Conservation (phyloP, 2,888 invertebrate species). For the Stenichneumon culpator region DNA sequence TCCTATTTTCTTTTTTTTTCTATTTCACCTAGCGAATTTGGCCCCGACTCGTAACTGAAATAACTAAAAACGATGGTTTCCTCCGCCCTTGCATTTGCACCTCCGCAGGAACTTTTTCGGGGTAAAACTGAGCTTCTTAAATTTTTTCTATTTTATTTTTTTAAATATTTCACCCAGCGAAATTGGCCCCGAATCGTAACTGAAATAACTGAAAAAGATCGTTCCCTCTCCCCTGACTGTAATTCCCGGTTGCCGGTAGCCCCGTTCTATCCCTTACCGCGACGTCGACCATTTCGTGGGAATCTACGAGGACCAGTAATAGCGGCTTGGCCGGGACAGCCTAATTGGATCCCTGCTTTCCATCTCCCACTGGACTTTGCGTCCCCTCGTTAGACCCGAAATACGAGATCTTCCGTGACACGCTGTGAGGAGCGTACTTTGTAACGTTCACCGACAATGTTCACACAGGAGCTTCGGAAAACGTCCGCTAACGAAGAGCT, state of each 20-base stretch:
- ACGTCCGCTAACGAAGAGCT: neutral
- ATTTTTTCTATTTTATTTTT: too few relatives aligned
- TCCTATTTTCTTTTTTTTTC: too few relatives aligned
- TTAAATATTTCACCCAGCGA: too few relatives aligned
- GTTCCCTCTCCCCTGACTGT: neutral
- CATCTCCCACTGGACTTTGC: conserved; percentile 57
- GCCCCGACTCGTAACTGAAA: too few relatives aligned
- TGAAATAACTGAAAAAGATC: too few relatives aligned
- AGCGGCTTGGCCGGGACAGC: conserved; percentile 39
- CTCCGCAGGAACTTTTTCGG: too few relatives aligned
- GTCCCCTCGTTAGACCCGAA: conserved; percentile 63
- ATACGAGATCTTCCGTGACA: conserved; percentile 51
- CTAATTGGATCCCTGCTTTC: conserved; percentile 66
- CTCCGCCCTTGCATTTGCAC: too few relatives aligned
- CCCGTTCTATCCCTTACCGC: neutral
- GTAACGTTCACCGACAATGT: neutral
- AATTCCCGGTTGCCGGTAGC: neutral
- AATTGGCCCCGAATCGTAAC: too few relatives aligned
- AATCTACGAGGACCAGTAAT: conserved; percentile 30
- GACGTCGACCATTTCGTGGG: conserved; percentile 10
- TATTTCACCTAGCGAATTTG: too few relatives aligned
- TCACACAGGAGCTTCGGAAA: neutral
- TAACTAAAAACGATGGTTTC: too few relatives aligned
- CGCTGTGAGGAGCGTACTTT: conserved; percentile 46
- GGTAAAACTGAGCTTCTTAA: too few relatives aligned